Evolutionary conservation across 2,797 vertebrate species (phyloP).

Genomic region (Anableps anableps): DNA sequence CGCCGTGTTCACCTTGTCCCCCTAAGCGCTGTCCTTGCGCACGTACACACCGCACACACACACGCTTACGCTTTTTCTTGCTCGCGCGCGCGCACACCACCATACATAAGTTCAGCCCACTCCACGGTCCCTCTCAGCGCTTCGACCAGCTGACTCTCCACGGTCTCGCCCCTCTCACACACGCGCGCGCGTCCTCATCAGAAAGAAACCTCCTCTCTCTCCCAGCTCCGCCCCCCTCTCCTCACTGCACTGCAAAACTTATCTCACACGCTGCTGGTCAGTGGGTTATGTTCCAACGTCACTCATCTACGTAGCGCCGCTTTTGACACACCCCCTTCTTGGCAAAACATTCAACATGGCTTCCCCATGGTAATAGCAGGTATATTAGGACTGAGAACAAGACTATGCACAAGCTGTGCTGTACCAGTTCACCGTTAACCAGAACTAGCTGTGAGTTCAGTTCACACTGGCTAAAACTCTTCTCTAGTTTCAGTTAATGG

Average conservation of each 20-base stretch:
- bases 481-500: background rate
- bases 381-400: background rate
- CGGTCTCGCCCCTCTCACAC: constrained; percentile 12
- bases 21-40: constrained; percentile 27
- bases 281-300: background rate
- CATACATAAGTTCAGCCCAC: constrained; percentile 27
- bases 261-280: background rate
- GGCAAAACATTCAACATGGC: background rate
- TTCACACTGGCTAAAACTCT: background rate
- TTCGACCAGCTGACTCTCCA: constrained; percentile 63
- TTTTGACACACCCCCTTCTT: background rate
- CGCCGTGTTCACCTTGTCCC: constrained; percentile 55
- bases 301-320: background rate
- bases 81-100: constrained; percentile 21
- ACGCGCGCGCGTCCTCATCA: background rate
- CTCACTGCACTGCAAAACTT: constrained; percentile 40
- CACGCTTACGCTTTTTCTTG: background rate
- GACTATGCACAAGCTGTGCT: background rate
- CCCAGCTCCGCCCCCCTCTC: constrained; percentile 57
- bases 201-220: background rate
- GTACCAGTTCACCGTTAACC: background rate
- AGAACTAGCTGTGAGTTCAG: background rate
- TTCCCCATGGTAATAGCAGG: background rate
- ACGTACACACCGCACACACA: constrained; percentile 24
- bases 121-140: constrained; percentile 54